These are phyloP conservation scores for Eira barbara DNA, from an alignment of 2,113 vertebrate species.

Conservation along the genomic window DNA sequence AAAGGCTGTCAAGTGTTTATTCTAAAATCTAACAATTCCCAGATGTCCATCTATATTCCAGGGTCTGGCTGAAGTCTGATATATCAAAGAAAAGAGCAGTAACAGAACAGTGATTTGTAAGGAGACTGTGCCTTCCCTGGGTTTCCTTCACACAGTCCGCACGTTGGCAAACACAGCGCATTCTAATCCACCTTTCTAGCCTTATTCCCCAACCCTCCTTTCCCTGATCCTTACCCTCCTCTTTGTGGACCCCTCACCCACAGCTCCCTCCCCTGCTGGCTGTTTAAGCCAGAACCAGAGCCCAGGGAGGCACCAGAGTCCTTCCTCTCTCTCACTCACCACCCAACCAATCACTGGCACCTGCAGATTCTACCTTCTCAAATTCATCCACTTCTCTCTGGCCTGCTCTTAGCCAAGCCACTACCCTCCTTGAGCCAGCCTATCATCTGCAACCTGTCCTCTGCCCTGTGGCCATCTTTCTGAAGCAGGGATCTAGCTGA, in stretches of 20 bases:
- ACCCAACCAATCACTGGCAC: not conserved
- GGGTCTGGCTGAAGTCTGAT: not conserved
- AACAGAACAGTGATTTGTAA: not conserved
- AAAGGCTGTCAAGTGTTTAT: not conserved
- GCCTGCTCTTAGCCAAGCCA: not conserved
- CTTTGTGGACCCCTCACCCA: not conserved
- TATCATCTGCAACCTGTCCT: not conserved
- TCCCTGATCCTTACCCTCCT: not conserved
- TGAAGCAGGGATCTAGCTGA: not conserved
- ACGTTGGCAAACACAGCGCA: not conserved
- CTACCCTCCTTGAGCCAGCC: not conserved
- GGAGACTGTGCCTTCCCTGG: not conserved
- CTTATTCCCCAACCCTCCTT: not conserved
- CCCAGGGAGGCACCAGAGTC: not conserved
- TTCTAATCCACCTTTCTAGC: not conserved
- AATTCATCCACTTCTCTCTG: not conserved
- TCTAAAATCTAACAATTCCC: slow-evolving; percentile 7
- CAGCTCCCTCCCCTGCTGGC: rapidly evolving
- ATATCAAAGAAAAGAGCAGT: not conserved
- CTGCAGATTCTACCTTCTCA: not conserved
- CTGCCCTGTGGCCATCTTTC: not conserved
- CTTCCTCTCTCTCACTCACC: not conserved
- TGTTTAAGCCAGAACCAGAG: not conserved
- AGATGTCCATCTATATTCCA: not conserved
- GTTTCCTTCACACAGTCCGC: not conserved